Base-by-base conservation (phyloP, 2,797 vertebrate genomes). In the Zenarchopterus dispar region DNA sequence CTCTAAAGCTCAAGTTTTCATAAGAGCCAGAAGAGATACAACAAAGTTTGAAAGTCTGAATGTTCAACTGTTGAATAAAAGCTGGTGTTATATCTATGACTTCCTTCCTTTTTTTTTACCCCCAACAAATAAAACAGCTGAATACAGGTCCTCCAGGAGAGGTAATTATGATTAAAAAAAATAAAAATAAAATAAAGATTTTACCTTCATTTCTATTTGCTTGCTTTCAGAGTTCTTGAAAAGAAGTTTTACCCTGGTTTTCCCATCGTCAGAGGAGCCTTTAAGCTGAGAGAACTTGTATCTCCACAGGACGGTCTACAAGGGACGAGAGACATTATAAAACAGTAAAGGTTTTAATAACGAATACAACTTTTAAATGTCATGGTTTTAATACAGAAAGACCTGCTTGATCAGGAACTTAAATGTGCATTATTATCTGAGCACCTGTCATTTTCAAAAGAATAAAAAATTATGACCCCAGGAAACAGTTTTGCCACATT, bases 241-340 rank as follows among this genome's bases (percentile, higher is more conserved):
- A 59, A 97, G 94, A 8, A 98, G 93, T 80, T 96, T 98, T 33
- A 97, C 95, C 76, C 93, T 93, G 57, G 94, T 94, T 89, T 97
- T 97, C 8, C 96, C 96, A 8, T 98, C 96, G 28, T 98, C 97
- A 31, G 97, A 98, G 55, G 96, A 98, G 42, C 97, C 97, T 92
- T 97, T 98, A 39, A 98, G 95, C 69, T 97, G 97, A 75, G 96
- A 98, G 82, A 98, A 98, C 77, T 96, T 98, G 82, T 96, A 97
- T 75, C 91, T 93, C 97, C 97, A 98, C 70, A 97, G 86, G 10
- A 94, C 67, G 0, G 89, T 92, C 97, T 97, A 80, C 46, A 69
- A 73, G 56, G 58, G 57, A 83, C 45, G 21, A 18, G 43, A 48
- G 15, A 19, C 19, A 62, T 73, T 59, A 55, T 16, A 54, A 71